These are phyloP conservation scores for Galaxea fascicularis DNA, from an alignment of 92 coral and sea anemone species.

Conservation along the genomic window DNA sequence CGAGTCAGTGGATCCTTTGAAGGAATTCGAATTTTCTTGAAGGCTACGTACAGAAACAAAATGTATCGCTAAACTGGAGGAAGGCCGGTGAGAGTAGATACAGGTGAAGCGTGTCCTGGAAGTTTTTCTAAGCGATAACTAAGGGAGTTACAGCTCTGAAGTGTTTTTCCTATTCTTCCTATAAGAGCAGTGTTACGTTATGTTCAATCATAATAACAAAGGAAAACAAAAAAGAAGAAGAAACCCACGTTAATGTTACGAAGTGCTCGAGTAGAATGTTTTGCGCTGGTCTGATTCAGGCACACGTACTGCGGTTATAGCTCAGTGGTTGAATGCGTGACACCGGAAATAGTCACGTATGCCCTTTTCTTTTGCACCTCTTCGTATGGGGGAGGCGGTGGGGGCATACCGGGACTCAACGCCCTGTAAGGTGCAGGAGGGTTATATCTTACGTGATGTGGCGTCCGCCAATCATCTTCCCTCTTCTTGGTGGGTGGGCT, in stretches of 20 bases:
- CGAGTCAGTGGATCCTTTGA: too few species aligned
- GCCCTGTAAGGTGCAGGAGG: slow-evolving; percentile 26
- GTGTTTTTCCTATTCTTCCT: background rate
- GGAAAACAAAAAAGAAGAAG: too few species aligned
- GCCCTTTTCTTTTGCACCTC: slow-evolving; percentile 34
- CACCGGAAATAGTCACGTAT: slow-evolving; percentile 54
- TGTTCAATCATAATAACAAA: too few species aligned
- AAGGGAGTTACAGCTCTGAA: too few species aligned
- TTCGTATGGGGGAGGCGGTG: slow-evolving; percentile 46
- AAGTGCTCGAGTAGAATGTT: background rate
- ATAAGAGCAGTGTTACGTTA: background rate
- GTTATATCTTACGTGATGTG: background rate
- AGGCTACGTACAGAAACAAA: too few species aligned
- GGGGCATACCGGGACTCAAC: slow-evolving; percentile 38
- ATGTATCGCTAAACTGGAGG: too few species aligned
- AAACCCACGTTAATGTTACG: too few species aligned
- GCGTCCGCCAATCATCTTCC: slow-evolving; percentile 8
- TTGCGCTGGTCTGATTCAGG: background rate
- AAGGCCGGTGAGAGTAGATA: background rate
- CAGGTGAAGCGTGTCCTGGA: background rate
- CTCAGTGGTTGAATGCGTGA: slow-evolving; percentile 71
- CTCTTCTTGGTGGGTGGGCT: slow-evolving; percentile 34
- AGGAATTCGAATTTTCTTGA: too few species aligned
- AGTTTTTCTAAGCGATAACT: too few species aligned
- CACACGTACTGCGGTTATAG: background rate